Base-by-base conservation (phyloP, 2,797 vertebrate genomes). In the Fratercula arctica region DNA sequence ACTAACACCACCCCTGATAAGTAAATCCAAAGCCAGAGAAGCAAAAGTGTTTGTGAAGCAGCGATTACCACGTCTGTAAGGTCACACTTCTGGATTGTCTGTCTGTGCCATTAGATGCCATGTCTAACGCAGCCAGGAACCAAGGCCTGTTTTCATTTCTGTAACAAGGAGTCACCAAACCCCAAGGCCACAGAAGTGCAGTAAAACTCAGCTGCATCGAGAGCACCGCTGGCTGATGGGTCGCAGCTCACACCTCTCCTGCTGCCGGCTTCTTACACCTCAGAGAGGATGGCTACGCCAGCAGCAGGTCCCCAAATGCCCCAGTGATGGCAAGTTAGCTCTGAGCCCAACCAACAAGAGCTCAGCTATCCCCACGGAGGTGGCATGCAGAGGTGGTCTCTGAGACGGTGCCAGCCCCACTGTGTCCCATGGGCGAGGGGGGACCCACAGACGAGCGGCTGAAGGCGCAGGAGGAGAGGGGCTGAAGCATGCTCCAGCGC, bases 31-130 rank as follows among this genome's bases (percentile, higher is more conserved):
- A 56, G 10, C 31, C 70, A 13, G 78, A 2, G 6, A 74, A 67
- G 41, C 1, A 10, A 46, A 79, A 68, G 66, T 0, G 0, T 21
- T 60, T 26, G 57, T 0, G 0, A 69, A 80, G 82, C 66, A 63
- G 92, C 56, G 51, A 43, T 37, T 45, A 48, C 41, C 29, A 4
- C 2, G 19, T 24, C 76, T 56, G 61, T 5, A 57, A 20, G 73
- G 82, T 43, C 87, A 48, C 37, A 6, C 31, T 85, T 17, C 53
- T 13, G 61, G 35, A 43, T 20, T 19, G 45, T 8, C 28, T 13
- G n/a, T 9, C 53, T 82, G 35, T 39, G 78, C 43, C 76, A 6
- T 3, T 1, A 41, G 70, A 20, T 10, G 63, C 54, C 46, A 4
- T 0, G 1, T 9, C 26, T 20, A 17, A 26, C 0, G 1, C 41